Evolutionary conservation across 2,797 vertebrate genomes (phyloP).

Genomic region (Propithecus perrieri): DNA sequence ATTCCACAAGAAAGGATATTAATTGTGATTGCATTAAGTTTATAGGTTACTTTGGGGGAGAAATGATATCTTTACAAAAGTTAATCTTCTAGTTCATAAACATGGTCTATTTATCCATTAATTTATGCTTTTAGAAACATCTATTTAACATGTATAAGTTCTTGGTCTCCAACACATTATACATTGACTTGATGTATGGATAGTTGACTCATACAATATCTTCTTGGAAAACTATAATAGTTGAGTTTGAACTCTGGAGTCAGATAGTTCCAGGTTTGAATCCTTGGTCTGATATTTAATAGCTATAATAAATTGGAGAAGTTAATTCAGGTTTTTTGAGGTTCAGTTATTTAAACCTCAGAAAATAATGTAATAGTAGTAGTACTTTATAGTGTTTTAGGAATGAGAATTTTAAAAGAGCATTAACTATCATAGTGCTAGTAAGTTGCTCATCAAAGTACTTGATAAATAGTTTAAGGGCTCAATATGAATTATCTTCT

Average conservation of each 20-base stretch:
- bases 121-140: background rate
- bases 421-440: background rate
- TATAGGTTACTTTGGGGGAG: background rate
- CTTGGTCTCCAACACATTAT: no score
- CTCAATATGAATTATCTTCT: background rate
- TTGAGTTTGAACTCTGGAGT: background rate
- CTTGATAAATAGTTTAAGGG: background rate
- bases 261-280: background rate
- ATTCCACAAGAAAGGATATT: background rate
- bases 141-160: background rate
- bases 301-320: background rate
- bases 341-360: background rate
- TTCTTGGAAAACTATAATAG: background rate
- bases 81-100: background rate
- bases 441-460: background rate
- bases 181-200: background rate
- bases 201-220: background rate
- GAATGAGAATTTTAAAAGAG: background rate
- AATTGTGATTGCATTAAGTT: background rate
- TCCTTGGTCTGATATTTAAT: background rate
- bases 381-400: background rate
- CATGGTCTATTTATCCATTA: background rate
- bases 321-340: background rate
- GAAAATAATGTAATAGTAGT: background rate
- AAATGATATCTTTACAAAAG: background rate